Conservation (phyloP, 2,888 invertebrate species). For the Rapana venosa region DNA sequence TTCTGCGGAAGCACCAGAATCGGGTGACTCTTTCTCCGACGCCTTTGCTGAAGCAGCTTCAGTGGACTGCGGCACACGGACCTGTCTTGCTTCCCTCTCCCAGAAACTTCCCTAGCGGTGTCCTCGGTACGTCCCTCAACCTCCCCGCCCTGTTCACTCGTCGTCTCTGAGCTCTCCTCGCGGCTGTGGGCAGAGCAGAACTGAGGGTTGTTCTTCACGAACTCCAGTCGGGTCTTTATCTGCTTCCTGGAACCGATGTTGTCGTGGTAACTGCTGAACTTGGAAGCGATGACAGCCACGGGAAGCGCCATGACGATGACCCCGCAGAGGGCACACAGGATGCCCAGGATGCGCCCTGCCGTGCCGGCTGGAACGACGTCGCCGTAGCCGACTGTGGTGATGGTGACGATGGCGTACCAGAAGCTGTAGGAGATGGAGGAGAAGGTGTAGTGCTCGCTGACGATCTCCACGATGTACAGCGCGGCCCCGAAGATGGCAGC, state of each 20-base stretch:
- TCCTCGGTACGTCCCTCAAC: too few species aligned
- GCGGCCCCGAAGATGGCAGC: conserved; percentile 15
- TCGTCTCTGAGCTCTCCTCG: too few species aligned
- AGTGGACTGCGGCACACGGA: background rate
- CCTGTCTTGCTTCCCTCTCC: too few species aligned
- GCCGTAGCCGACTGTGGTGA: conserved; percentile 50
- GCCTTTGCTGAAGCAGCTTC: too few species aligned
- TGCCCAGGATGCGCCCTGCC: conserved; percentile 32
- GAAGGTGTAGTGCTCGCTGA: conserved; percentile 10
- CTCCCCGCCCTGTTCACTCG: too few species aligned
- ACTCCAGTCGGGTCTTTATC: background rate
- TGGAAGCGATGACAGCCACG: conserved; percentile 57
- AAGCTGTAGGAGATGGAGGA: conserved; percentile 37
- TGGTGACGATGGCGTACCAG: conserved; percentile 49
- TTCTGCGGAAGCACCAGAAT: too few species aligned
- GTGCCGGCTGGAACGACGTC: conserved; percentile 43
- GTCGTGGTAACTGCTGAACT: conserved; percentile 70
- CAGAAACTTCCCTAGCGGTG: too few species aligned
- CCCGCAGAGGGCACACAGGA: conserved; percentile 40
- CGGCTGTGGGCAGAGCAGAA: background rate
- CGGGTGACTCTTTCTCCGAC: too few species aligned
- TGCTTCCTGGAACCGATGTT: conserved; percentile 48
- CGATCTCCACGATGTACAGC: conserved; percentile 10
- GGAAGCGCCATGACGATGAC: conserved; percentile 45
- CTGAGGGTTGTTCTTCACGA: background rate